Conservation (phyloP, 2,797 vertebrate species). For the Phataginus tetradactyla region DNA sequence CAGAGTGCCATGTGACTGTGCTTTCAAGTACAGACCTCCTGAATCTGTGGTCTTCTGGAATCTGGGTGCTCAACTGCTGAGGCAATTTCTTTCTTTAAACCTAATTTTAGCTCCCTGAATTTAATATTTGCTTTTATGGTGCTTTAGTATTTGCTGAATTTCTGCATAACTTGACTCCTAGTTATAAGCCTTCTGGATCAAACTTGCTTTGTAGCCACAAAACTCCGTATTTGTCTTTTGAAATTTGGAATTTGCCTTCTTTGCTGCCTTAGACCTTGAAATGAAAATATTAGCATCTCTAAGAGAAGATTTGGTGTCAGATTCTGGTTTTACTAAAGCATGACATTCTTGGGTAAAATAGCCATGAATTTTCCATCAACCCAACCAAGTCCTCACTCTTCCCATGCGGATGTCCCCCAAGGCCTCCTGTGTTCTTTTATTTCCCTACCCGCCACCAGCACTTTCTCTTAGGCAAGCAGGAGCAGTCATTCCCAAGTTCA, state of each 20-base stretch:
- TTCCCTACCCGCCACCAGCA: background rate
- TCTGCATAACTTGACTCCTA: background rate
- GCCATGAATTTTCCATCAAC: background rate
- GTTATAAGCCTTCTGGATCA: background rate
- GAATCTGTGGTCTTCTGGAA: background rate
- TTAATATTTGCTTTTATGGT: conserved; percentile 27
- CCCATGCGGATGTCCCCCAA: background rate
- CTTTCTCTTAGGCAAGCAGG: background rate
- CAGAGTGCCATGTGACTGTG: background rate
- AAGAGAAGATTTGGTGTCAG: background rate
- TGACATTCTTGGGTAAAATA: background rate
- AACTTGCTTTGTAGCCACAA: background rate
- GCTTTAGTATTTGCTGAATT: conserved; percentile 30
- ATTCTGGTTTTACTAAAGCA: conserved; percentile 8
- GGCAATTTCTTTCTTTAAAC: background rate
- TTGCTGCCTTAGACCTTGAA: background rate
- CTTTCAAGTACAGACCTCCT: background rate
- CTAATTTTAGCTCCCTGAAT: background rate
- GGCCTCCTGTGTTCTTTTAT: background rate
- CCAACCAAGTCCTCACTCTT: background rate
- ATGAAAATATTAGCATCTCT: background rate
- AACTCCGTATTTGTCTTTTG: background rate
- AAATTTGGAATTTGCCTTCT: conserved; percentile 20
- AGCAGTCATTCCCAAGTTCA: background rate
- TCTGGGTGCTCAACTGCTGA: background rate